These are phyloP conservation scores for Fringilla coelebs DNA, from an alignment of 2,797 vertebrate genomes.

Conservation along the genomic window DNA sequence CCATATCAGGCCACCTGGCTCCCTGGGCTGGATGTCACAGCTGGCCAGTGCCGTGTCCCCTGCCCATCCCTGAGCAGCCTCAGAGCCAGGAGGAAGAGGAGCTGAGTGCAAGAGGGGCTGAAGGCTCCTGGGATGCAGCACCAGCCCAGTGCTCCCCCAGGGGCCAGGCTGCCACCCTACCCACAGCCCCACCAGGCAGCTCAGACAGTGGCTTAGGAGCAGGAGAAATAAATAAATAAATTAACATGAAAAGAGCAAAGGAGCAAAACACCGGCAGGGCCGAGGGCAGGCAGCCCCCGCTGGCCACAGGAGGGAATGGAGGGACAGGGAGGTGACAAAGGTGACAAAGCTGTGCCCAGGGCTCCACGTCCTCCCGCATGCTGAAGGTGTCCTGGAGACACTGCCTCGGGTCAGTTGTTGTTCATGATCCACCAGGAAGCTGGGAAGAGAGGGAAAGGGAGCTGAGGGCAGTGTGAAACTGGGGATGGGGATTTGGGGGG, in stretches of 20 bases:
- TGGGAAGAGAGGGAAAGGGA: constrained; percentile 60
- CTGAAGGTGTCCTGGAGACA: not conserved
- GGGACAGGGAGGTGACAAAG: not conserved
- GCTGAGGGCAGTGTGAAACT: too few species aligned
- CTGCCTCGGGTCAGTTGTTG: constrained; percentile 79
- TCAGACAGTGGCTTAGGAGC: fast-evolving
- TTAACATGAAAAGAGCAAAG: not conserved
- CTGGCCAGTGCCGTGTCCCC: not conserved
- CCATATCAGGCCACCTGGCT: fast-evolving
- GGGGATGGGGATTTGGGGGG: too few species aligned
- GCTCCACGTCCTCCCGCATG: not conserved
- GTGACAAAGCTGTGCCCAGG: not conserved
- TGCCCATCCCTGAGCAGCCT: not conserved
- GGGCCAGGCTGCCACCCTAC: not conserved
- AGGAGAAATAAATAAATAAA: not conserved
- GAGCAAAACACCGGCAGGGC: not conserved
- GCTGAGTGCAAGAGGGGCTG: not conserved
- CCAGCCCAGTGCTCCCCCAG: not conserved
- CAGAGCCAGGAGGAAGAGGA: not conserved
- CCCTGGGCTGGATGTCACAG: not conserved
- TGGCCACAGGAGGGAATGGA: not conserved
- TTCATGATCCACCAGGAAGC: constrained; percentile 97
- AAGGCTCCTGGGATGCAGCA: not conserved
- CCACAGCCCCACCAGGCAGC: fast-evolving
- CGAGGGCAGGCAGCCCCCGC: fast-evolving